Conservation (phyloP, 2,888 invertebrate species). For the Charanyca ferruginea region DNA sequence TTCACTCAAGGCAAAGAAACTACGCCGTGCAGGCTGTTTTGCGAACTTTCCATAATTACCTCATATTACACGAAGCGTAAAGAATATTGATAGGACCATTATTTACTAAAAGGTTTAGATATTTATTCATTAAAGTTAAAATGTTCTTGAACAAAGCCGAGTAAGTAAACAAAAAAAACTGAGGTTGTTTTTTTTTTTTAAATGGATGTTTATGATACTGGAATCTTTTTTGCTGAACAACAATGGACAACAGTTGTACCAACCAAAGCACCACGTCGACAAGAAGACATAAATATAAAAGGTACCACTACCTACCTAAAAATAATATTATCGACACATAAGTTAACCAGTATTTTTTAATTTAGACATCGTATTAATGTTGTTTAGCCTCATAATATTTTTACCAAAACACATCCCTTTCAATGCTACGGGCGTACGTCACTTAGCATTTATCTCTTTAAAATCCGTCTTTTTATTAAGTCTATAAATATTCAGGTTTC, state of each 20-base stretch:
- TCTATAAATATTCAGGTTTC: constrained; percentile 6
- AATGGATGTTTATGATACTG: no score
- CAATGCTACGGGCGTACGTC: background rate
- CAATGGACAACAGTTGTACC: no score
- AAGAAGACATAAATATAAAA: constrained; percentile 4
- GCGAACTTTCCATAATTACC: constrained; percentile 51
- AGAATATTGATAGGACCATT: constrained; percentile 58
- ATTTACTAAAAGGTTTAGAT: constrained; percentile 28
- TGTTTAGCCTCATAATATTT: constrained; percentile 34
- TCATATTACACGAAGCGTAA: constrained; percentile 46
- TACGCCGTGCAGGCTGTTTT: constrained; percentile 7
- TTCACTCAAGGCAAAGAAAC: constrained; percentile 27
- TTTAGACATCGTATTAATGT: constrained; percentile 13
- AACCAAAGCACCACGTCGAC: no score
- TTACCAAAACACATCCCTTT: constrained; percentile 28
- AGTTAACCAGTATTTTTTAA: constrained; percentile 31
- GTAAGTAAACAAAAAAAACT: no score
- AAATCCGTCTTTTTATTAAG: constrained; percentile 13
- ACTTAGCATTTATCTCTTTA: constrained; percentile 7
- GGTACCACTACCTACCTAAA: background rate
- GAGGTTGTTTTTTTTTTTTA: no score
- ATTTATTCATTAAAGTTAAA: constrained; percentile 30
- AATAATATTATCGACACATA: constrained; percentile 4
- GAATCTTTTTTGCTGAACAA: no score
- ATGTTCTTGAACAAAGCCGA: no score